Evolutionary conservation across 2,797 vertebrate genomes (phyloP), one percentile per base, ranked within the genome.

Genomic region (Microhierax caerulescens): DNA sequence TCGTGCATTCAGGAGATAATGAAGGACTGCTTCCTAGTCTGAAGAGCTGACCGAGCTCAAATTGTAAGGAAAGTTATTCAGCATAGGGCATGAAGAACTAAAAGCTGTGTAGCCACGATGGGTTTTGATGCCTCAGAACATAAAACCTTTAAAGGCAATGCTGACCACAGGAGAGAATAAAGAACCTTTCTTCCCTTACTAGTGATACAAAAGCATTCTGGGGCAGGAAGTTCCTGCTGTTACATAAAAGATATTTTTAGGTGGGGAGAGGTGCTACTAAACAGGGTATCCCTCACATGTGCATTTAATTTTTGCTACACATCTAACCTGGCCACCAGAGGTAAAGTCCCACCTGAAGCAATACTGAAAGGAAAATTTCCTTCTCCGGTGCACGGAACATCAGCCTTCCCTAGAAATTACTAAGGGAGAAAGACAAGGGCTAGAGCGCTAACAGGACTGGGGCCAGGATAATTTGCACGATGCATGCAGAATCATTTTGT

Each of bases 321-420:
- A 7, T 70, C 47, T 77, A 50, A 75, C 41, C 14, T 27, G 20
- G 22, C 73, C 17, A 43, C 13, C 78, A 45, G 70, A 74, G 25
- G 14, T 79, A 25, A 41, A 68, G 30, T 59, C 50, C 10, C 41
- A 65, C 51, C 9, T 91, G 67, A 85, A 50, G 11, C 36, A 47
- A 69, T 45, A 39, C 3, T 10, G 64, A 61, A 67, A 74, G 48
- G 28, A 75, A 59, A 32, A 30, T 67, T n/a, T 51, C 53, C 12
- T 82, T 61, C 57, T 39, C 32, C 13, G 6, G 6, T 0, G 0
- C 30, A 75, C 4, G 10, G 37, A 64, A 36, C 2, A 3, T 45
- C 13, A 22, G 6, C 53, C 16, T 83, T 53, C 25, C 19, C 57
- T 65, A 37, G 27, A 28, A 47, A 51, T 54, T 50, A 72, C 19